Evolutionary conservation across 2,113 vertebrate species (phyloP).

Genomic region (Anolis carolinensis): DNA sequence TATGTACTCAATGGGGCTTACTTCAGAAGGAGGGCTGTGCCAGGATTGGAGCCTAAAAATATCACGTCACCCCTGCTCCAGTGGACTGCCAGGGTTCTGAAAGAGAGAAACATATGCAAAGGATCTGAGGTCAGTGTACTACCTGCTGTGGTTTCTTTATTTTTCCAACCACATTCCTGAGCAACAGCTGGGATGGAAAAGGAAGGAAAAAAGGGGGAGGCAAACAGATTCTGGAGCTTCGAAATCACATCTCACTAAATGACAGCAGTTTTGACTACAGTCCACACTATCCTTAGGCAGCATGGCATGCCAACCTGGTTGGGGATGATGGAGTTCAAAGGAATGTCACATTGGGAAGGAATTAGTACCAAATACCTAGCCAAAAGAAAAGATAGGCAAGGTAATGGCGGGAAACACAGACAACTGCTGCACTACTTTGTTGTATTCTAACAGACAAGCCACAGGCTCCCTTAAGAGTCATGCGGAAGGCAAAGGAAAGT

Average conservation of each 20-base stretch:
- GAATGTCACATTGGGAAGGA: not conserved
- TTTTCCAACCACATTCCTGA: conserved; percentile 5
- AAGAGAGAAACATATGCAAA: not conserved
- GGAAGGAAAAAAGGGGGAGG: not conserved
- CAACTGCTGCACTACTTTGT: not conserved
- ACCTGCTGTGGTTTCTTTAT: not conserved
- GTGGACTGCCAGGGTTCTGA: not conserved
- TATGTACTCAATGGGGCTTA: not conserved
- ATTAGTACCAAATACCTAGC: not conserved
- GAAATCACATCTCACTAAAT: not conserved
- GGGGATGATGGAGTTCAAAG: not conserved
- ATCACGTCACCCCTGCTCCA: not conserved
- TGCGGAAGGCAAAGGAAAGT: not conserved
- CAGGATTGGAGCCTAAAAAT: not conserved
- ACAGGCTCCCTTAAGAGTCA: not conserved
- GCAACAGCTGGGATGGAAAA: not conserved
- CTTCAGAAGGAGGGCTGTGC: not conserved
- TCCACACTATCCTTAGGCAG: not conserved
- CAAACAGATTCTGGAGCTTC: not conserved
- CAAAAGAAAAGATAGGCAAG: not conserved
- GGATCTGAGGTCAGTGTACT: not conserved
- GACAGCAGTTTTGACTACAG: not conserved
- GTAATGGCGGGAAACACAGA: not conserved
- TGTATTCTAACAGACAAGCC: not conserved
- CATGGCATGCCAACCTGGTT: not conserved